phyloP scores from a whole-genome alignment of 1,140 invertebrate genomes.

The Chrysomallon squamiferum region DNA sequence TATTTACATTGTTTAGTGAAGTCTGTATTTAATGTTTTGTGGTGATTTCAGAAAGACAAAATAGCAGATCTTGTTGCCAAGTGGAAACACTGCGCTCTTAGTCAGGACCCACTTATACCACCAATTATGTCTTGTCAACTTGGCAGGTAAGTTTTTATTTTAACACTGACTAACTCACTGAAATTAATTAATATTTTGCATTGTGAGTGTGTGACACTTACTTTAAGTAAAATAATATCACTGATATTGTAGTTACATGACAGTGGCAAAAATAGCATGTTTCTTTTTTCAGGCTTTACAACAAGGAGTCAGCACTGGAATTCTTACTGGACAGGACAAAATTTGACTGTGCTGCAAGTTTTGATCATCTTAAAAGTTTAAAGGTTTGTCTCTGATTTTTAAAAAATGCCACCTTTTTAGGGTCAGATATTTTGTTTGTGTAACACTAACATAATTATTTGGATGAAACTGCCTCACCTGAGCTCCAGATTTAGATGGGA shows the following conservation, averaged over 20 bases:
- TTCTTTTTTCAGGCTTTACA: slow-evolving; percentile 76
- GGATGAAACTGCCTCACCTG: too few relatives aligned
- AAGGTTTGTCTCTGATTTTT: too few relatives aligned
- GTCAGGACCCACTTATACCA: slow-evolving; percentile 81
- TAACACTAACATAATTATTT: too few relatives aligned
- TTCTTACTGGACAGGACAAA: slow-evolving; percentile 79
- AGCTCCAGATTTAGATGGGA: too few relatives aligned
- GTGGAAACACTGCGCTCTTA: slow-evolving; percentile 93
- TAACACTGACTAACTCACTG: background rate
- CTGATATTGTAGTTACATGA: too few relatives aligned
- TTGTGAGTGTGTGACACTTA: too few relatives aligned
- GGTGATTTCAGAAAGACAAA: slow-evolving; percentile 86
- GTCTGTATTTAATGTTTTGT: too few relatives aligned
- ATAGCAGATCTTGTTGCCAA: slow-evolving; percentile 90
- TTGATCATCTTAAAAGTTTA: slow-evolving; percentile 81
- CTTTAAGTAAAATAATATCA: too few relatives aligned
- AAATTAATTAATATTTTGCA: background rate
- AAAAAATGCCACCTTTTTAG: too few relatives aligned
- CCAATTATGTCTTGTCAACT: slow-evolving; percentile 93
- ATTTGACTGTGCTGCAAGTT: slow-evolving; percentile 53
- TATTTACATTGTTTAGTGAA: too few relatives aligned
- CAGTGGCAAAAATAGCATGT: too few relatives aligned
- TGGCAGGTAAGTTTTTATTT: slow-evolving; percentile 68
- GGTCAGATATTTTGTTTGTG: too few relatives aligned
- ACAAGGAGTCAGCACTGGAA: slow-evolving; percentile 92